phyloP scores from a whole-genome alignment of 1,140 invertebrate genomes.

The Coptotermes formosanus region DNA sequence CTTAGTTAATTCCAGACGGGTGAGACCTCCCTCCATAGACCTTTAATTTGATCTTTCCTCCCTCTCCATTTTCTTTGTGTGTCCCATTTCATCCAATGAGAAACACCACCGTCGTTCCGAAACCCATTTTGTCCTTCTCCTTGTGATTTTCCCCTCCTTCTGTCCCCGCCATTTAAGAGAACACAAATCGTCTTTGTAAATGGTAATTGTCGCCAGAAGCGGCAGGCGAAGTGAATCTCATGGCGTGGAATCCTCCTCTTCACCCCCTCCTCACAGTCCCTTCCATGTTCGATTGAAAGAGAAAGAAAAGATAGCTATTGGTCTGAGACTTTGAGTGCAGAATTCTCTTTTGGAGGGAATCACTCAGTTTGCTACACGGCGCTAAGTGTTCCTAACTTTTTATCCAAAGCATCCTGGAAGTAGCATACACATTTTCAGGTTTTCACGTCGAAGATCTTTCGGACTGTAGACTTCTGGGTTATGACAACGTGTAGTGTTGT shows the following conservation, averaged over 20 bases:
- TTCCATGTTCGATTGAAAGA: conserved; percentile 5
- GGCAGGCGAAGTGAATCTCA: conserved; percentile 34
- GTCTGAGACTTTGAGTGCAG: not conserved
- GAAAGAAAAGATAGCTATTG: not conserved
- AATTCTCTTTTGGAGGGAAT: not conserved
- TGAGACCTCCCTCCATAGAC: not conserved
- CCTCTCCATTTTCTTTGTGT: conserved; percentile 19
- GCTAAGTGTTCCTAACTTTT: too few relatives aligned
- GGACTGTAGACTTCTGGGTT: too few relatives aligned
- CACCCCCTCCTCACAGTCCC: not conserved
- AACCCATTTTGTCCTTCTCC: conserved; percentile 25
- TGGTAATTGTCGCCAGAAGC: conserved; percentile 35
- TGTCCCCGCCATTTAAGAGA: conserved; percentile 34
- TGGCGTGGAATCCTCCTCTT: conserved; percentile 18
- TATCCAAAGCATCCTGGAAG: too few relatives aligned
- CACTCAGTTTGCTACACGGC: too few relatives aligned
- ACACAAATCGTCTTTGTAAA: conserved; percentile 37
- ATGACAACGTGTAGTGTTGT: too few relatives aligned
- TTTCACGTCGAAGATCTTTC: too few relatives aligned
- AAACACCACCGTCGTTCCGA: conserved; percentile 24
- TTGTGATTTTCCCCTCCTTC: conserved; percentile 2
- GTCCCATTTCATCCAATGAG: conserved; percentile 24
- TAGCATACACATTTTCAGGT: too few relatives aligned
- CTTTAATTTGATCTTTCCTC: conserved; percentile 29
- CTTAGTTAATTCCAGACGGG: not conserved